Percentiles rank a stretch among this genome's conserved stretches.
These are phyloP conservation scores for Matsumyia berberina DNA, from an alignment of 2,888 invertebrate species.

Conservation along the genomic window DNA sequence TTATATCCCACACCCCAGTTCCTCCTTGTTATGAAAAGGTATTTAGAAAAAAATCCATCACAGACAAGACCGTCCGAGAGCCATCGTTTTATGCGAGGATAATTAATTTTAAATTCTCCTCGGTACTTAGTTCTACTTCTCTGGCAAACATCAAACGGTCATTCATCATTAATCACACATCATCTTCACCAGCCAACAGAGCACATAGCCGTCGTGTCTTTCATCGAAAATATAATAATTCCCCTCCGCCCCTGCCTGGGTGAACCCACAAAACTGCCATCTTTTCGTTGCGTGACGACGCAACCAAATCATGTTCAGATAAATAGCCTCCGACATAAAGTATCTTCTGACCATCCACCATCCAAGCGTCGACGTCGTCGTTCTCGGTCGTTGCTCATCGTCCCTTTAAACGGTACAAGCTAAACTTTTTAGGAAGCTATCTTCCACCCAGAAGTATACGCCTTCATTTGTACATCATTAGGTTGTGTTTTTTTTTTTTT, in stretches of 20 bases:
- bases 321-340: slow-evolving; percentile 14
- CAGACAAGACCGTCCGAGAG: neutral
- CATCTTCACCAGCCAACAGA: slow-evolving; percentile 35
- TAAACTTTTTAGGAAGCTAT: slow-evolving; percentile 47
- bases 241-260: neutral
- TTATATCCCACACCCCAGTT: neutral
- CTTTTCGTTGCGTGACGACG: slow-evolving; percentile 63
- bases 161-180: slow-evolving; percentile 70
- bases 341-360: slow-evolving; percentile 14
- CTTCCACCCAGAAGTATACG: slow-evolving; percentile 37
- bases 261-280: neutral
- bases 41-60: neutral
- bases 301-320: slow-evolving; percentile 58
- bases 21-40: neutral
- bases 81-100: neutral
- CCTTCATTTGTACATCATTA: slow-evolving; percentile 71
- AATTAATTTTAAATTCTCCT: slow-evolving; percentile 50
- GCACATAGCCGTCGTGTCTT: slow-evolving; percentile 16
- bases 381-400: slow-evolving; percentile 11
- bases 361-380: no score
- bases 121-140: slow-evolving; percentile 8
- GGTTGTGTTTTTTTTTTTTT: slow-evolving; percentile 24
- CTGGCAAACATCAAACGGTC: slow-evolving; percentile 49
- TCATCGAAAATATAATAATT: slow-evolving; percentile 35
- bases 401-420: slow-evolving; percentile 48